These are phyloP conservation scores for Archivesica marissinica DNA, from an alignment of 1,140 invertebrate genomes.

Conservation along the genomic window DNA sequence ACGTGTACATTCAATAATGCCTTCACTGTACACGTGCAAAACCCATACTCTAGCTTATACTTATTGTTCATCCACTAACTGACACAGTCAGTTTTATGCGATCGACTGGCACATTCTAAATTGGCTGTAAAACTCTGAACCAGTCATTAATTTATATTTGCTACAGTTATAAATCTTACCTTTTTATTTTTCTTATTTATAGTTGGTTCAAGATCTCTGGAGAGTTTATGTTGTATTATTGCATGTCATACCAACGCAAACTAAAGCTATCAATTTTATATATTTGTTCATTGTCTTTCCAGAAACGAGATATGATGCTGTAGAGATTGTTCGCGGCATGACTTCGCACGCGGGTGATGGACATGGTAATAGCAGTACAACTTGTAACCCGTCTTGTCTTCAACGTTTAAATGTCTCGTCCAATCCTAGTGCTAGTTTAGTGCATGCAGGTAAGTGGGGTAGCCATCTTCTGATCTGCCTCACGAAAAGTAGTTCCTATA, in stretches of 20 bases:
- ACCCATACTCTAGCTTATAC: no score
- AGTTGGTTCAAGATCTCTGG: no score
- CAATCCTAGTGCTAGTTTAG: constrained; percentile 26
- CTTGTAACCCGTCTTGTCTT: constrained; percentile 42
- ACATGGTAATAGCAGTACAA: constrained; percentile 43
- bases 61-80: no score
- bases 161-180: neutral
- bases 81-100: no score
- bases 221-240: no score
- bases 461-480: constrained; percentile 46
- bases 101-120: no score
- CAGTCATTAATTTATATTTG: no score
- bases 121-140: no score
- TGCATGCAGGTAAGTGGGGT: constrained; percentile 57
- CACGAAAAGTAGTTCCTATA: constrained; percentile 46
- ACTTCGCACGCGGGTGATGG: neutral
- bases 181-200: neutral
- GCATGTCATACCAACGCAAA: neutral
- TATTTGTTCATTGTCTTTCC: neutral
- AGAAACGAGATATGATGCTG: constrained; percentile 58
- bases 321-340: constrained; percentile 19
- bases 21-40: no score
- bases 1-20: no score
- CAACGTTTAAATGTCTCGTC: constrained; percentile 45
- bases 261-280: neutral